phyloP scores from a whole-genome alignment of 2,113 vertebrate genomes.

The Pseudorasbora parva region DNA sequence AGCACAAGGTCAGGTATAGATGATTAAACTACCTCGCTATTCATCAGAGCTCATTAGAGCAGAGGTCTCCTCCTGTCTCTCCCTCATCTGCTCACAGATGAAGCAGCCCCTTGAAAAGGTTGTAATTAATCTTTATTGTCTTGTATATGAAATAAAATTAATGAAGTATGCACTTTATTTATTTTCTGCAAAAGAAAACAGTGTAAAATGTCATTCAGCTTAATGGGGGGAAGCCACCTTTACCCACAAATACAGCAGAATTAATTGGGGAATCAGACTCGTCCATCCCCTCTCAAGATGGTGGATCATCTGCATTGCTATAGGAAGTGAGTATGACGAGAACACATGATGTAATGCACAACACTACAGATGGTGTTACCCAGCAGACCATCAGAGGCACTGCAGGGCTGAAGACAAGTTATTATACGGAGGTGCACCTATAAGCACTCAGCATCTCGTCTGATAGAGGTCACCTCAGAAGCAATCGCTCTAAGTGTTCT shows the following conservation, averaged over 20 bases:
- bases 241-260: conserved; percentile 57
- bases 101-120: conserved; percentile 69
- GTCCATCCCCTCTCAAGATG: background rate
- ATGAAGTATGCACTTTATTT: conserved; percentile 62
- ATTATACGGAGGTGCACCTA: background rate
- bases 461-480: conserved; percentile 66
- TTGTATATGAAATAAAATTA: conserved; percentile 65
- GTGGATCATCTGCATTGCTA: conserved; percentile 14
- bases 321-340: background rate
- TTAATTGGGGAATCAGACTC: conserved; percentile 65
- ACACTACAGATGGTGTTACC: conserved; percentile 5
- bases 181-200: conserved; percentile 41
- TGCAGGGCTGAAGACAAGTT: background rate
- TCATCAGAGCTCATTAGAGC: conserved; percentile 54
- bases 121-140: conserved; percentile 76
- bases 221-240: conserved; percentile 69
- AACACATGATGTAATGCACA: background rate
- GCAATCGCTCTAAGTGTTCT: conserved; percentile 78
- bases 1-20: conserved; percentile 66
- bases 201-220: conserved; percentile 47
- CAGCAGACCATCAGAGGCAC: conserved; percentile 24
- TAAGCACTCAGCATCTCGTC: conserved; percentile 28
- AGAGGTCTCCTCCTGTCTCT: conserved; percentile 59
- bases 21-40: conserved; percentile 62
- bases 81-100: conserved; percentile 69